These are phyloP conservation scores for Acleris laterana DNA, from an alignment of 2,888 invertebrate genomes.

Conservation along the genomic window DNA sequence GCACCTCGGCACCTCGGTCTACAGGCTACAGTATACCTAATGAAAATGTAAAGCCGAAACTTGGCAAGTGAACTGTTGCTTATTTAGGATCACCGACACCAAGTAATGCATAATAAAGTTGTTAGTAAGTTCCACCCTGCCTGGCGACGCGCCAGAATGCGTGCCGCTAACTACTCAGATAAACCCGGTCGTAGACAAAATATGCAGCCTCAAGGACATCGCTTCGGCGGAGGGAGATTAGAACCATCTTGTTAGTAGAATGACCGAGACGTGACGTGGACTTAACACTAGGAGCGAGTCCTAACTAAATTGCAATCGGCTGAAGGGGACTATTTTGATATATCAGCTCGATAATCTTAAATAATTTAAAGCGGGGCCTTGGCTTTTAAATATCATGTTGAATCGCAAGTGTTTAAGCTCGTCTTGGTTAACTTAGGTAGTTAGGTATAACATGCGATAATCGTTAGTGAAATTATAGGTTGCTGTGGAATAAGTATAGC, in stretches of 20 bases:
- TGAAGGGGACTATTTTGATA: constrained; percentile 12
- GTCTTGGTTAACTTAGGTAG: too few species aligned
- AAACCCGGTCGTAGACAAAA: constrained; percentile 23
- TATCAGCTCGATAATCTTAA: constrained; percentile 1
- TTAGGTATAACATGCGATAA: too few species aligned
- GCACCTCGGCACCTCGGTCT: constrained; percentile 42
- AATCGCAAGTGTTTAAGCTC: not conserved
- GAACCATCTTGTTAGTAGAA: constrained; percentile 34
- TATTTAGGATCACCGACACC: constrained; percentile 72
- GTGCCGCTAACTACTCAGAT: constrained; percentile 32
- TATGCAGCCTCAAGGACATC: constrained; percentile 32
- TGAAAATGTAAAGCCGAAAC: constrained; percentile 78
- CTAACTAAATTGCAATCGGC: constrained; percentile 25
- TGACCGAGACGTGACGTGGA: constrained; percentile 29
- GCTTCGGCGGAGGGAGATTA: constrained; percentile 26
- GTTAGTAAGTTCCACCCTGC: constrained; percentile 58
- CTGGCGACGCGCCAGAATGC: constrained; percentile 63
- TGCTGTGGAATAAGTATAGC: too few species aligned
- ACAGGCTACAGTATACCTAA: constrained; percentile 54
- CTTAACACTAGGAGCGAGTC: constrained; percentile 23
- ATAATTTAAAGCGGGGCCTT: not conserved
- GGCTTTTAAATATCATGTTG: not conserved
- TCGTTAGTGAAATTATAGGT: too few species aligned
- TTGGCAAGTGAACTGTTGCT: constrained; percentile 76
- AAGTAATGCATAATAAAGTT: constrained; percentile 80